Conservation (phyloP, 1,140 invertebrate species). For the Callitettix versicolor region DNA sequence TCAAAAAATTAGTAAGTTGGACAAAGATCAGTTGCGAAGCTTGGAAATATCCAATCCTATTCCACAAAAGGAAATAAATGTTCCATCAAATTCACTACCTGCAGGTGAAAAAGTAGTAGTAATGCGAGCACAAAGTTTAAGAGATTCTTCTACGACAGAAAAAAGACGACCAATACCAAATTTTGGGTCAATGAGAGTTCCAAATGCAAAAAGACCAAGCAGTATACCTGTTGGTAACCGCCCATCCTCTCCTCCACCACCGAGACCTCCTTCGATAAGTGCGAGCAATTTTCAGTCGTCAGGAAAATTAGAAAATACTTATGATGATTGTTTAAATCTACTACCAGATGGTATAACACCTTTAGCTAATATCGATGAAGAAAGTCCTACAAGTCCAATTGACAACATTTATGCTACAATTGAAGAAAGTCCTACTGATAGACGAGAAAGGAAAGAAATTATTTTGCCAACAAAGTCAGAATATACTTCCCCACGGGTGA, state of each 20-base stretch:
- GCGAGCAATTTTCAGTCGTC: conserved; percentile 42
- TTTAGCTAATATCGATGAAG: conserved; percentile 50
- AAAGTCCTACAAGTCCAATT: conserved; percentile 38
- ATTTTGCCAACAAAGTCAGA: conserved; percentile 25
- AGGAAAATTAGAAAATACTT: conserved; percentile 33
- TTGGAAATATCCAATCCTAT: conserved; percentile 74
- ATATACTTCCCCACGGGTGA: conserved; percentile 37
- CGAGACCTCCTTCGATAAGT: conserved; percentile 39
- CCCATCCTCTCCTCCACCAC: conserved; percentile 54
- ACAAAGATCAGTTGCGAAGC: conserved; percentile 57
- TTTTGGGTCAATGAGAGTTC: conserved; percentile 68
- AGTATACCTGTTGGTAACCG: conserved; percentile 49
- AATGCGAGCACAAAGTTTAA: conserved; percentile 65
- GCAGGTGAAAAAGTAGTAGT: conserved; percentile 42
- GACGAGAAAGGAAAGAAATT: conserved; percentile 17
- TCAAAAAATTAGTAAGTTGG: conserved; percentile 31
- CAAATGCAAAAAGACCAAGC: conserved; percentile 50
- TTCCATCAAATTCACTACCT: conserved; percentile 37
- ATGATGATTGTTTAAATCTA: conserved; percentile 65
- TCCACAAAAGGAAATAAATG: conserved; percentile 51
- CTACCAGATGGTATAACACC: conserved; percentile 38
- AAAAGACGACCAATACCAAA: conserved; percentile 50
- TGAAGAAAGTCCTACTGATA: conserved; percentile 49
- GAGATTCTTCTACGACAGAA: conserved; percentile 35
- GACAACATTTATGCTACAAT: conserved; percentile 83